Base-by-base conservation (phyloP, 2,888 invertebrate species). In the Pelosia muscerda region DNA sequence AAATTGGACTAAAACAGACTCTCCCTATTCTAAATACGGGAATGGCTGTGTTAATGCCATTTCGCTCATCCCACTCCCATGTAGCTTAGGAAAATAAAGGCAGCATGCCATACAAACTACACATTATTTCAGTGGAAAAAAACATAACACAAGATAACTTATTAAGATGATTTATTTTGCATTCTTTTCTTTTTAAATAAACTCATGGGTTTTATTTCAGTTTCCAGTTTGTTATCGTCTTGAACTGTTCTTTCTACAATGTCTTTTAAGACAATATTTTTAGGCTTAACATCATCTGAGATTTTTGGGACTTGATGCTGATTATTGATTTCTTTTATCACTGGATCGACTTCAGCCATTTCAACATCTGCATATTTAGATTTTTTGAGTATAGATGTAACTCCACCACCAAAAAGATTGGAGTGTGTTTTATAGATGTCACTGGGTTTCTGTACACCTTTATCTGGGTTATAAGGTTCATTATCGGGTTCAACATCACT, bases 311-410 rank as follows among this genome's bases (percentile, higher is more conserved):
- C 22, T n/a, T 15, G 13, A 6, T 34, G 15, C 31, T 25, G 28
- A 34, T 31, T n/a, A 2, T 34, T 53, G 6, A 9, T 38, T n/a
- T 66, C 59, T 68, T 70, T 60, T 59, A 75, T 65, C 54, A 63
- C 42, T 58, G 65, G 57, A 66, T 74, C 70, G 31, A 42, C 38
- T 25, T 58, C 42, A 23, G 63, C 23, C n/a, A 28, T 42, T 9
- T 56, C 65, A 58, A 34, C 53, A 57, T 63, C 55, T 55, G 76
- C 75, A 86, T 91, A 89, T 72, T 90, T 92, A 0, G 88, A 84
- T 83, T 92, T 93, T 78, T 92, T 95, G 10, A 95, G 85, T 73
- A 95, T 94, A 31, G 95, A 92, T 66, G 82, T 87, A 38, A 87
- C 87, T 81, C 86, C 86, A 76, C 73, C 81, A 54, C 73, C 75